Percentiles rank a stretch among this genome's conserved stretches.
Evolutionary conservation across 2,888 invertebrate genomes (phyloP).

Genomic region (Serrognathus titanus): DNA sequence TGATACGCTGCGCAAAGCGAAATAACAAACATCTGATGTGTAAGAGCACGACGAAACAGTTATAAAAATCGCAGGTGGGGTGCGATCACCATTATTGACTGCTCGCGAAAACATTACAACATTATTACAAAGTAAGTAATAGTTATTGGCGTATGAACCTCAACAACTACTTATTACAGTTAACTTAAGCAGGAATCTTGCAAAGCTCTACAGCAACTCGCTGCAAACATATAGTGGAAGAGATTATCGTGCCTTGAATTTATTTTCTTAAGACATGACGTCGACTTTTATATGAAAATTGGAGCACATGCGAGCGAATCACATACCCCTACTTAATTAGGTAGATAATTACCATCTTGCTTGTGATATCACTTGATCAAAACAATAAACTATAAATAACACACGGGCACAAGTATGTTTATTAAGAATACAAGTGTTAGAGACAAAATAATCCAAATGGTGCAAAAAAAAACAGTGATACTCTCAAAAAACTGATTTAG

Average conservation of each 20-base stretch:
- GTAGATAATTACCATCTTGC: too few relatives aligned
- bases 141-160: slow-evolving; percentile 32
- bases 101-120: slow-evolving; percentile 35
- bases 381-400: too few relatives aligned
- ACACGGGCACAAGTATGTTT: too few relatives aligned
- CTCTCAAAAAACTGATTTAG: too few relatives aligned
- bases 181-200: slow-evolving; percentile 31
- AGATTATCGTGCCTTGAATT: slow-evolving; percentile 39
- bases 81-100: slow-evolving; percentile 36
- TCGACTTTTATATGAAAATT: slow-evolving; percentile 23
- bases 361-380: too few relatives aligned
- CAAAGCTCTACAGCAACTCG: slow-evolving; percentile 34
- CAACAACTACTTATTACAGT: slow-evolving; percentile 41
- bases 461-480: too few relatives aligned
- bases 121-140: slow-evolving; percentile 41
- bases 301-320: too few relatives aligned
- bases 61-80: slow-evolving; percentile 24
- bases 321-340: too few relatives aligned
- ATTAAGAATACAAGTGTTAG: too few relatives aligned
- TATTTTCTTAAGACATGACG: slow-evolving; percentile 29
- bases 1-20: neutral
- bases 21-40: slow-evolving; percentile 1
- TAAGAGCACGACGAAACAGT: slow-evolving; percentile 25
- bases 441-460: too few relatives aligned
- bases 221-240: slow-evolving; percentile 37